Base-by-base conservation (phyloP, 2,113 vertebrate genomes). In the Engystomops pustulosus region DNA sequence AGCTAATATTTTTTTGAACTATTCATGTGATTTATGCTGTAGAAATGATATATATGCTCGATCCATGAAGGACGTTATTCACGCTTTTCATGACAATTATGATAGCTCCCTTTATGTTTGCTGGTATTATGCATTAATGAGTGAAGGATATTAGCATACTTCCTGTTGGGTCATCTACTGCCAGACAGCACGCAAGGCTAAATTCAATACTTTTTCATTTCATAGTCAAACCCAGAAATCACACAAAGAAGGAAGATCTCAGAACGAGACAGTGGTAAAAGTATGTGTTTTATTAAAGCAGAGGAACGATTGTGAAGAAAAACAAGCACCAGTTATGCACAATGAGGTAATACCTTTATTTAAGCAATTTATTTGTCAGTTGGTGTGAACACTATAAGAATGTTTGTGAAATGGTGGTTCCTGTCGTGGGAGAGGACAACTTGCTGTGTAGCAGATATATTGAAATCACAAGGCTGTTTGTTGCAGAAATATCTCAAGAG, bases 81-180 rank as follows among this genome's bases (percentile, higher is more conserved):
- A 65, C 5, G 30, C 17, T 34, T 67, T 36, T 67, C 32, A 67
- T 67, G 11, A 67, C 15, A 34, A 3, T 30, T 49, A 23, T 74
- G 23, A 30, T 74, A 30, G 70, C 6, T 47, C 70, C 15, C 17
- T 74, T 51, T 74, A 49, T 49, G 41, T 72, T 25, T 47, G n/a
- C 11, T 72, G 71, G 23, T 30, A 49, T 49, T 49, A 44, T 45
- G 25, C 25, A 17, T 17, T 49, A 12, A 32, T 67, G 27, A 18
- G 71, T 10, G 71, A 74, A 47, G 71, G 71, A 74, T 30, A 74
- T 74, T 30, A 30, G 14, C 44, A 74, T 38, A 32, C 44, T 74
- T 74, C 71, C 71, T 74, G 71, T 74, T 74, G 71, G 45, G 71
- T 32, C 71, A 74, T 49, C 71, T 30, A 74, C 25, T 49, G 71